Evolutionary conservation across 2,888 invertebrate species (phyloP).

Genomic region (Mycalesis mineus): DNA sequence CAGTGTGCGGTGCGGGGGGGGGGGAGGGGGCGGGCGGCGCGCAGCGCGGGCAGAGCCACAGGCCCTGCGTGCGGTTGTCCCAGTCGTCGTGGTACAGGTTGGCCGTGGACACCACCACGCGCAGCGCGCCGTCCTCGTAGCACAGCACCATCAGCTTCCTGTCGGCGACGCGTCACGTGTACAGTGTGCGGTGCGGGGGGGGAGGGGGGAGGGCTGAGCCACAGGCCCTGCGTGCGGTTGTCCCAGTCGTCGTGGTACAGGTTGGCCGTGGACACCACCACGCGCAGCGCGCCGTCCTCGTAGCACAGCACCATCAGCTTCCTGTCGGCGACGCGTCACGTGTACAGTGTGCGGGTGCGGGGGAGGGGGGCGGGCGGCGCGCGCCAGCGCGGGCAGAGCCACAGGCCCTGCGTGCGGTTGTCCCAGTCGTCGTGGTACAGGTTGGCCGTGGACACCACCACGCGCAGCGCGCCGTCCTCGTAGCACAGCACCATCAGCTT

Average conservation of each 20-base stretch:
- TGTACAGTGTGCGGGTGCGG: too few species aligned
- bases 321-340: constrained; percentile 65
- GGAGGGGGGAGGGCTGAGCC: constrained; percentile 89
- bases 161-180: too few species aligned
- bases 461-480: constrained; percentile 86
- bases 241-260: constrained; percentile 95
- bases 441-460: constrained; percentile 95
- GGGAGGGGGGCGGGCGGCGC: constrained; percentile 78
- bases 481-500: constrained; percentile 94
- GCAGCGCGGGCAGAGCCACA: constrained; percentile 93
- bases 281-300: constrained; percentile 86
- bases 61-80: constrained; percentile 95
- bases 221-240: constrained; percentile 94
- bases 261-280: constrained; percentile 95
- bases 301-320: constrained; percentile 94
- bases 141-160: constrained; percentile 93
- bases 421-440: constrained; percentile 95
- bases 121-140: constrained; percentile 88
- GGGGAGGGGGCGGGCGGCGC: constrained; percentile 79
- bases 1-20: constrained; percentile 58
- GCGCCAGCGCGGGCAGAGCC: constrained; percentile 91
- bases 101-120: constrained; percentile 93
- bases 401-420: constrained; percentile 94
- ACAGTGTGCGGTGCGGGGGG: constrained; percentile 58
- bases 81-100: constrained; percentile 95